A percentile compares a stretch with the other conserved stretches of the same genome.
These are phyloP conservation scores for Zapus hudsonius DNA, from an alignment of 2,113 vertebrate species.

Conservation along the genomic window DNA sequence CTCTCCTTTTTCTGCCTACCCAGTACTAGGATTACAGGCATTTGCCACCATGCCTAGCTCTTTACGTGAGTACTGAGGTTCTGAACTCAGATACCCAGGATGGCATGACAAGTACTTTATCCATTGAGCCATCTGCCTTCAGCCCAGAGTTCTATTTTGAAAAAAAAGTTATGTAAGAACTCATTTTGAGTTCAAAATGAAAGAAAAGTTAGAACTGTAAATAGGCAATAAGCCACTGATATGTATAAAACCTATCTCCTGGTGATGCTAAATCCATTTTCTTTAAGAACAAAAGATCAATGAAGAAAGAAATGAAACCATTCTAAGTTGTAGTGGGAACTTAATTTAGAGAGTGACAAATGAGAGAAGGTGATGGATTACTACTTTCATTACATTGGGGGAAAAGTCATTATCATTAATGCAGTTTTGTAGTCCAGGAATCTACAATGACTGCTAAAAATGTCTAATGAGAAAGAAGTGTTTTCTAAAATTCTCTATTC, in stretches of 20 bases:
- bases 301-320: constrained; percentile 68
- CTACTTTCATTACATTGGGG: constrained; percentile 48
- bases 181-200: constrained; percentile 37
- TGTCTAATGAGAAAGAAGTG: constrained; percentile 6
- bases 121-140: too few relatives aligned
- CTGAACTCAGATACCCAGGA: too few relatives aligned
- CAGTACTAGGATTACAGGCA: too few relatives aligned
- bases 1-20: too few relatives aligned
- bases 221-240: constrained; percentile 61
- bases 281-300: constrained; percentile 56
- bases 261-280: constrained; percentile 64
- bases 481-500: not conserved
- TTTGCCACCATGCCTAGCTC: too few relatives aligned
- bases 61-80: too few relatives aligned
- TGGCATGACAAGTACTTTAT: too few relatives aligned
- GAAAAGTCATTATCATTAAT: not conserved
- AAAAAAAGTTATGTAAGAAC: not conserved
- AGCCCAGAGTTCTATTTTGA: not conserved
- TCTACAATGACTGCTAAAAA: constrained; percentile 11
- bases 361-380: constrained; percentile 56
- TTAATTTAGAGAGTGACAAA: constrained; percentile 57
- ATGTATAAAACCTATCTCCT: constrained; percentile 57
- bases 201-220: constrained; percentile 36
- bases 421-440: constrained; percentile 9
- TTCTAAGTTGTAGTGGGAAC: constrained; percentile 60